A percentile compares a stretch with the other conserved stretches of the same genome.
phyloP scores from a whole-genome alignment of 2,113 vertebrate genomes.

The Protomyctophum bolini region DNA sequence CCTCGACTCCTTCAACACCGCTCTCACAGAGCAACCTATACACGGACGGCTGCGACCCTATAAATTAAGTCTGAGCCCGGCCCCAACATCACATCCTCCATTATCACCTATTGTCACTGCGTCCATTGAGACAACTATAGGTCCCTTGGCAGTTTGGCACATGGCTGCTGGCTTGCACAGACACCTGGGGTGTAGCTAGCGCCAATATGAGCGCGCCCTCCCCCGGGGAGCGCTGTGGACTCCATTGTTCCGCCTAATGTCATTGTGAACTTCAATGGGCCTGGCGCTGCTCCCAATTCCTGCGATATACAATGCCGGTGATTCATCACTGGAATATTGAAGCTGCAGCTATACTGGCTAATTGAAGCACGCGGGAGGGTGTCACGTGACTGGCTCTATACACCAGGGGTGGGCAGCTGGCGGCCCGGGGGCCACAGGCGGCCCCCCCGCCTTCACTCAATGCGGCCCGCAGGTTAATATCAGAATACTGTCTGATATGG shows the following conservation, averaged over 20 bases:
- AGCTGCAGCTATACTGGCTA: slow-evolving; percentile 43
- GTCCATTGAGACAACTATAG: slow-evolving; percentile 20
- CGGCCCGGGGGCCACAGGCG: too few species aligned
- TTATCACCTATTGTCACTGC: slow-evolving; percentile 50
- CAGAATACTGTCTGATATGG: too few species aligned
- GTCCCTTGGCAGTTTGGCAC: slow-evolving; percentile 22
- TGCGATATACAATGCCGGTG: slow-evolving; percentile 58
- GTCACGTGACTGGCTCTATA: background rate
- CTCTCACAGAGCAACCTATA: too few species aligned
- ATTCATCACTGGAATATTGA: slow-evolving; percentile 67
- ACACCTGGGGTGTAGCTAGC: slow-evolving; percentile 61
- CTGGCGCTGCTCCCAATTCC: slow-evolving; percentile 60
- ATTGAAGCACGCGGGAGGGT: slow-evolving; percentile 5
- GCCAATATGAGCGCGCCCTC: slow-evolving; percentile 19
- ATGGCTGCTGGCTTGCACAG: slow-evolving; percentile 16
- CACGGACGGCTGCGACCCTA: too few species aligned
- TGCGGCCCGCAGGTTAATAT: too few species aligned
- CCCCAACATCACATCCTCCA: slow-evolving; percentile 21
- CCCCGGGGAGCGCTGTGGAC: slow-evolving; percentile 46
- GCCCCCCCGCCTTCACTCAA: too few species aligned
- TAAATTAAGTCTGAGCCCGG: too few species aligned
- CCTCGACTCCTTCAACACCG: too few species aligned
- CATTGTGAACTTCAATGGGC: slow-evolving; percentile 59
- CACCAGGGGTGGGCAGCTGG: too few species aligned
- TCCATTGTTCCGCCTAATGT: slow-evolving; percentile 65